Evolutionary conservation across 2,113 vertebrate genomes (phyloP).

Genomic region (Sminthopsis crassicaudata): DNA sequence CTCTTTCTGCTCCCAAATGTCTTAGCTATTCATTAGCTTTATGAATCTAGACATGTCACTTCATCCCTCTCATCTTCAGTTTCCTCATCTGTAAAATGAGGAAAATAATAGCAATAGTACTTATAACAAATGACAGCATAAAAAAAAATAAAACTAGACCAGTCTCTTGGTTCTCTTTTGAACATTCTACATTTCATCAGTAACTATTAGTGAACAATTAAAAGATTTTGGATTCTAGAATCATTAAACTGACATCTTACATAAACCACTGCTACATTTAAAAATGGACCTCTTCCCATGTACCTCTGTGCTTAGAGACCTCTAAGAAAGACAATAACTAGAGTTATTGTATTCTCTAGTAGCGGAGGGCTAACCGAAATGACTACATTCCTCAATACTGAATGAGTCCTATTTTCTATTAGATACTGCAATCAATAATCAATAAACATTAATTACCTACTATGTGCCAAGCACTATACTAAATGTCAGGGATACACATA

Average conservation of each 20-base stretch:
- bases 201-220: too few relatives aligned
- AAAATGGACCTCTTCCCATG: background rate
- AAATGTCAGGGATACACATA: too few relatives aligned
- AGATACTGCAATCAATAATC: background rate
- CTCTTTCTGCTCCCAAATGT: background rate
- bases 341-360: background rate
- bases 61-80: background rate
- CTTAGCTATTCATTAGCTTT: background rate
- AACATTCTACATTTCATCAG: background rate
- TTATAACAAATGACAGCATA: background rate
- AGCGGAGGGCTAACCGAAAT: background rate
- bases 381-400: background rate
- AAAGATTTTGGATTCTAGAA: background rate
- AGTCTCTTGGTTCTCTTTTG: background rate
- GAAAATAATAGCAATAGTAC: background rate
- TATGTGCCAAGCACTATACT: too few relatives aligned
- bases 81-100: background rate
- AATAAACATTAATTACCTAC: background rate
- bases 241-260: background rate
- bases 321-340: background rate
- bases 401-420: background rate
- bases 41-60: background rate
- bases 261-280: background rate
- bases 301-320: background rate
- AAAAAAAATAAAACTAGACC: background rate